Evolutionary conservation across 2,113 vertebrate genomes (phyloP), one percentile per base, ranked within the genome.

Genomic region (Athene noctua): DNA sequence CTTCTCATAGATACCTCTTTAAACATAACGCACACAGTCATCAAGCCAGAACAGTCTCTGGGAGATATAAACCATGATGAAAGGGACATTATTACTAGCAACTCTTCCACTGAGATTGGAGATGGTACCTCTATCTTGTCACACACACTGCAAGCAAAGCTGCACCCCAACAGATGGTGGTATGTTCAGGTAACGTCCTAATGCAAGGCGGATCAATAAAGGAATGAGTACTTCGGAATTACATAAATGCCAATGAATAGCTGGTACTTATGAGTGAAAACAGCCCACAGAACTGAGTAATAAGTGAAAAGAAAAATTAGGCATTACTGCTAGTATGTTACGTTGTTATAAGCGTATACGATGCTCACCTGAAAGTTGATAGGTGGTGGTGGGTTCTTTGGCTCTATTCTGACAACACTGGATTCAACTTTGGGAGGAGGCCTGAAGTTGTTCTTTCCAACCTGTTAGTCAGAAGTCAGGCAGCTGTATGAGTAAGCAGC

Each of bases 341-440:
- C 0, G 1, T 16, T 80, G 54, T 40, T n/a, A 55, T 11, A 51
- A 61, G 20, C 44, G 17, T 19, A 54, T 6, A 46, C 3, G 1
- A 27, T 7, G 8, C 95, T 98, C 49, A 99, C 99, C 99, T 99
- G 99, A 96, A 99, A 99, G 95, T 99, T 99, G 57, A 99, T 98
- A 26, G 99, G 99, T 49, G 99, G 99, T 49, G 99, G 99, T 52
- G 99, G 99, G 92, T 99, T 99, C 97, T 98, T 99, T 6, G 99
- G 99, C 88, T 99, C 99, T 98, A 99, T 99, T 94, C 99, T 98
- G 80, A 99, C 98, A 40, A 99, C 99, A 84, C 99, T 99, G 61
- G 99, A 99, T 95, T 99, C 99, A n/a, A 99, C 99, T 98, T 99
- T 99, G 30, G 99, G 99, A 88, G 99, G 99, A 70, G 99, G 99